Base-by-base conservation (phyloP, 2,113 vertebrate genomes). In the Ophthalmolycus amberensis region DNA sequence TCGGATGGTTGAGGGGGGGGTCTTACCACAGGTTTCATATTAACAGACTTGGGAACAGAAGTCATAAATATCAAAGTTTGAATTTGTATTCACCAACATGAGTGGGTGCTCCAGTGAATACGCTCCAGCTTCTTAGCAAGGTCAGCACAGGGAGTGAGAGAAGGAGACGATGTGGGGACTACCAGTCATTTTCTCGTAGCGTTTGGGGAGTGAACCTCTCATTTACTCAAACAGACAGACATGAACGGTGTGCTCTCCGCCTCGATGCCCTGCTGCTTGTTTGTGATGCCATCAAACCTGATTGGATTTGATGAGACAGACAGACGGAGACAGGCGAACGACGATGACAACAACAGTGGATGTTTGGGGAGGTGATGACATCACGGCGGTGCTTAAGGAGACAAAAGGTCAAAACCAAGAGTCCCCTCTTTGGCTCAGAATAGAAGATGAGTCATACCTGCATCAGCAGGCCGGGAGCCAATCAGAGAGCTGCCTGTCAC, bases 371-470 rank as follows among this genome's bases (percentile, higher is more conserved):
- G 44, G 50, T 1, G 25, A 50, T 84, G 88, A 89, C 90, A 80
- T 91, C 90, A 90, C 48, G 58, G 50, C 6, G 71, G 87, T 92
- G 89, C 85, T 91, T 89, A 86, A 38, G 90, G 91, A 83, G 79
- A 91, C 60, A 4, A 88, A 92, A 92, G 91, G 89, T 92, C 89
- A 87, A 6, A 77, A 75, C 79, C 85, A 62, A 25, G 29, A 73
- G 80, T 83, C 76, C 54, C 71, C 71, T 69, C 69, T 73, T 20
- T 34, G 46, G 68, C 85, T 90, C 77, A 89, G 84, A 93, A 92
- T 89, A 91, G 88, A 89, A 29, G 66, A 87, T 92, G 92, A 93
- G 84, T 93, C 92, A 93, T 32, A 27, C 58, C 46, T 84, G 88
- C 89, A 80, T 90, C 91, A 71, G 52, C 63, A 34, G 70, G 11